These are phyloP conservation scores for Hypselothyrea guttata DNA, from an alignment of 2,888 invertebrate species.

Conservation along the genomic window DNA sequence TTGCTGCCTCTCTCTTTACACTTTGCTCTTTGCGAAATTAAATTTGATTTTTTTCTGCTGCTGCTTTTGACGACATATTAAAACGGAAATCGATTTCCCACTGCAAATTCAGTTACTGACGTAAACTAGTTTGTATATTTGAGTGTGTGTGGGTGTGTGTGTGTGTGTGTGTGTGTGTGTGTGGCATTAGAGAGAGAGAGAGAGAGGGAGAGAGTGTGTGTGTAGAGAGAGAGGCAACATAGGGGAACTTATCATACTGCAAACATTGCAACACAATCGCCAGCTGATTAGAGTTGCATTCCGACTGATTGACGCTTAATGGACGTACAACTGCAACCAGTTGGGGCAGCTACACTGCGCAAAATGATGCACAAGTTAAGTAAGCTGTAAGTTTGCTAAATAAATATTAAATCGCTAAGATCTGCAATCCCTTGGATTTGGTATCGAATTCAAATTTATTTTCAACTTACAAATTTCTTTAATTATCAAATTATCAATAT, in stretches of 20 bases:
- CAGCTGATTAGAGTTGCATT: conserved; percentile 37
- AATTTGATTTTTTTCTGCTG: too few relatives aligned
- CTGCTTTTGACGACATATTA: conserved; percentile 39
- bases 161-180: not conserved
- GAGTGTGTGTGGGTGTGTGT: not conserved
- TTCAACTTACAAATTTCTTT: too few relatives aligned
- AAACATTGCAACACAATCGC: conserved; percentile 24
- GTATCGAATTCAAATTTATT: too few relatives aligned
- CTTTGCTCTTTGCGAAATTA: conserved; percentile 45
- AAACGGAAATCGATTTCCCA: conserved; percentile 70
- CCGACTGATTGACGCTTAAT: too few relatives aligned
- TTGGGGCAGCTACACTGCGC: too few relatives aligned
- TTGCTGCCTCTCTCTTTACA: conserved; percentile 21
- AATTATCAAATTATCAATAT: too few relatives aligned
- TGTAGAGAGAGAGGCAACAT: not conserved
- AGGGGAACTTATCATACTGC: conserved; percentile 26
- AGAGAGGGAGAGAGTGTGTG: conserved; percentile 21
- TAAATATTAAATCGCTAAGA: too few relatives aligned
- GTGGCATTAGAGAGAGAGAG: conserved; percentile 7
- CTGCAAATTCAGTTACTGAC: conserved; percentile 60
- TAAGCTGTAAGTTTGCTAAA: too few relatives aligned
- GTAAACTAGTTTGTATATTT: conserved; percentile 40
- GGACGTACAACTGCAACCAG: too few relatives aligned
- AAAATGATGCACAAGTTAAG: too few relatives aligned
- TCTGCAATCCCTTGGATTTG: too few relatives aligned